Conservation (phyloP, 2,113 vertebrate genomes). For the Pterocles orientalis region DNA sequence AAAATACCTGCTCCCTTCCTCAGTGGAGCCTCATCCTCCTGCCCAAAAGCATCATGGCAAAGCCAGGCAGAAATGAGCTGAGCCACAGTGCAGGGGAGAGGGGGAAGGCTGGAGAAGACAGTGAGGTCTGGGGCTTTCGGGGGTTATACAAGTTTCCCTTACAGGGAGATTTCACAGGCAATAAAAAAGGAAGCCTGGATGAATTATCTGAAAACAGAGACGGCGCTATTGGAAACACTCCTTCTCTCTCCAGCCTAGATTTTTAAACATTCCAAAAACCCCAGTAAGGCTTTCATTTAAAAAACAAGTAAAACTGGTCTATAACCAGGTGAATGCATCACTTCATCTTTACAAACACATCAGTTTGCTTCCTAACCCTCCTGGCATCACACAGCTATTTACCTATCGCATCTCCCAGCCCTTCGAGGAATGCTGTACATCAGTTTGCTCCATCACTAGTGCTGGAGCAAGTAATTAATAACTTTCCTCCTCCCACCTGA, state of each 20-base stretch:
- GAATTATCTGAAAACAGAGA: neutral
- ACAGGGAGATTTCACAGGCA: neutral
- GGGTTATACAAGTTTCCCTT: neutral
- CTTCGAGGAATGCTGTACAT: fast-evolving
- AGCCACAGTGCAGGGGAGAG: fast-evolving
- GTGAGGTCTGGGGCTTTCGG: neutral
- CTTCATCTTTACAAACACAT: fast-evolving
- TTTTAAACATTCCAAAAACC: too few relatives aligned
- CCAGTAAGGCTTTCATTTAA: neutral
- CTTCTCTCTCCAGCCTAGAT: neutral
- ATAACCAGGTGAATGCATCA: neutral
- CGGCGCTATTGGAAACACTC: neutral
- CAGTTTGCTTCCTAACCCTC: neutral
- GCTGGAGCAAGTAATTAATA: neutral
- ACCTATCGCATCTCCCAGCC: neutral
- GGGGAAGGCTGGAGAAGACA: neutral
- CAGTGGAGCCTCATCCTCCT: neutral
- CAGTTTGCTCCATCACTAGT: fast-evolving
- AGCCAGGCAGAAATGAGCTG: neutral
- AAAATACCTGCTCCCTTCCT: neutral
- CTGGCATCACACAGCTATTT: too few relatives aligned
- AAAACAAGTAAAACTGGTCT: neutral
- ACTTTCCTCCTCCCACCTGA: neutral
- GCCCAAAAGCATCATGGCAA: neutral
- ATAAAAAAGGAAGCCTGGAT: too few relatives aligned